These are phyloP conservation scores for Hydriomena furcata DNA, from an alignment of 2,888 invertebrate species.

Conservation along the genomic window DNA sequence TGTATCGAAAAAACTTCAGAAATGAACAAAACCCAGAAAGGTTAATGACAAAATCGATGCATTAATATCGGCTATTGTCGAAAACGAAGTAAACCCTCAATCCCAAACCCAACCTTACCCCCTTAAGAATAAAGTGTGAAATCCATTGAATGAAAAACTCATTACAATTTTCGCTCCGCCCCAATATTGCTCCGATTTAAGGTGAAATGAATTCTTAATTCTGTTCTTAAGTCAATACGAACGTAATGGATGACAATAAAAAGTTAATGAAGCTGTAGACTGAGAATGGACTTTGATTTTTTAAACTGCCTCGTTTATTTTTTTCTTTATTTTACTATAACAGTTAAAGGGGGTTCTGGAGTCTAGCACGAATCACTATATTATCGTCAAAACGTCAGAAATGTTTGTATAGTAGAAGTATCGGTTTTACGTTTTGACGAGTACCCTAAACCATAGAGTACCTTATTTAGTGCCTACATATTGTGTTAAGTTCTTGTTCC, in stretches of 20 bases:
- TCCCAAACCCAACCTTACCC: slow-evolving; percentile 6
- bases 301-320: no score
- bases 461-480: no score
- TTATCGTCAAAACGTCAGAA: no score
- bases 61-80: slow-evolving; percentile 12
- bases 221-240: slow-evolving; percentile 35
- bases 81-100: not conserved
- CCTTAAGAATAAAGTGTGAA: slow-evolving; percentile 6
- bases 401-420: no score
- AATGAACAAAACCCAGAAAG: no score
- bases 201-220: slow-evolving; percentile 40
- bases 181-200: slow-evolving; percentile 33
- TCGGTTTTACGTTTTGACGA: no score
- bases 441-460: no score
- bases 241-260: slow-evolving; percentile 22
- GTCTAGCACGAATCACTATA: no score
- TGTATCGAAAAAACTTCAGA: slow-evolving; percentile 6
- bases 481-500: no score
- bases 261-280: slow-evolving; percentile 28
- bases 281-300: slow-evolving; percentile 12
- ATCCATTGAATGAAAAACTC: slow-evolving; percentile 23
- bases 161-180: slow-evolving; percentile 30
- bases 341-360: no score
- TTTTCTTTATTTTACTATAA: no score
- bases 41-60: slow-evolving; percentile 33